Percentiles rank a stretch among this genome's conserved stretches.
phyloP scores from a whole-genome alignment of 1,140 invertebrate species.

The Magallana ariakensis region DNA sequence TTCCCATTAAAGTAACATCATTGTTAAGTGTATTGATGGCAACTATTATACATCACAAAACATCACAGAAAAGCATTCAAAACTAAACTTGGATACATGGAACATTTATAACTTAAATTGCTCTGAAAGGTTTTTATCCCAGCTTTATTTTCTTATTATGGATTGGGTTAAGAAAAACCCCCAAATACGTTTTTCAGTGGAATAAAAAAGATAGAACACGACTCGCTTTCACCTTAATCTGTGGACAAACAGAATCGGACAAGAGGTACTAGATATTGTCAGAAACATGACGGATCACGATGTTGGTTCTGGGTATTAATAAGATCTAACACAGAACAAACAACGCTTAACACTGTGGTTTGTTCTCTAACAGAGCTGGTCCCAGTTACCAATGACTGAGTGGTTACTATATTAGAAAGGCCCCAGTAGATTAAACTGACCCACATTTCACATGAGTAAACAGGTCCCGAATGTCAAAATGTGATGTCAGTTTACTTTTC shows the following conservation, averaged over 20 bases:
- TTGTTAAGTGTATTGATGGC: too few relatives aligned
- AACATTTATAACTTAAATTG: too few relatives aligned
- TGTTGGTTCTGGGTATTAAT: slow-evolving; percentile 17
- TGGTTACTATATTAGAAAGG: slow-evolving; percentile 28
- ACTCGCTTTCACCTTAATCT: not conserved
- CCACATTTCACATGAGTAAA: not conserved
- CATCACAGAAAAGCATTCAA: too few relatives aligned
- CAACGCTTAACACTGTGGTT: not conserved
- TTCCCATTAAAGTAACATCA: not conserved
- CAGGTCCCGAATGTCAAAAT: not conserved
- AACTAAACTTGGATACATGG: too few relatives aligned
- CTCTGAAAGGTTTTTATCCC: too few relatives aligned
- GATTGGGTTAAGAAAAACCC: not conserved
- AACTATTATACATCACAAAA: too few relatives aligned
- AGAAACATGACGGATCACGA: not conserved
- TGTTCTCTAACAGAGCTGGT: slow-evolving; percentile 7
- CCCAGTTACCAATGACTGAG: not conserved
- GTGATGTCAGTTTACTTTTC: slow-evolving; percentile 10
- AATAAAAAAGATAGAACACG: not conserved
- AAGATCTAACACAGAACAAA: slow-evolving; percentile 5
- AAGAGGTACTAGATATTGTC: slow-evolving; percentile 32
- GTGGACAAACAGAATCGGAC: not conserved
- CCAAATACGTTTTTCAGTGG: not conserved
- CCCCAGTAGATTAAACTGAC: not conserved
- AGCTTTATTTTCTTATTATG: too few relatives aligned